Percentiles rank a stretch among this genome's conserved stretches.
These are phyloP conservation scores for Lucilia cuprina DNA, from an alignment of 1,140 invertebrate species.

Conservation along the genomic window DNA sequence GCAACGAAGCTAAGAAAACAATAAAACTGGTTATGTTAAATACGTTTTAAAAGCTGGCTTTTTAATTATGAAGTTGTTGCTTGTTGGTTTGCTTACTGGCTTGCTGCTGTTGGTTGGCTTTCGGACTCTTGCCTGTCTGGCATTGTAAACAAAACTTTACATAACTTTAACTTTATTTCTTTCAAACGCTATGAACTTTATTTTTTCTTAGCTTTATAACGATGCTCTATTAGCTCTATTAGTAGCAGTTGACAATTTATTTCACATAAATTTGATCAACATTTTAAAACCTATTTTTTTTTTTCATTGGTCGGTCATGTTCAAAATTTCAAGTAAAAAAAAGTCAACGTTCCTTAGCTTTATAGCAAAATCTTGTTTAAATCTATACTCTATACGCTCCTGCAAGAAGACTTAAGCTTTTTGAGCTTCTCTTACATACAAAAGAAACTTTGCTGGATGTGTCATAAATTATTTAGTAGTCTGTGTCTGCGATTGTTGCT, in stretches of 20 bases:
- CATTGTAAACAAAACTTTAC: neutral
- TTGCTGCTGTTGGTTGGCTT: neutral
- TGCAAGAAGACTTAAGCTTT: neutral
- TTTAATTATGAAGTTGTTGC: slow-evolving; percentile 25
- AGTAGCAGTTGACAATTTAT: no score
- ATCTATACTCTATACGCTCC: neutral
- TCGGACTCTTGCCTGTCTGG: neutral
- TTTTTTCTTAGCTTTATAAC: no score
- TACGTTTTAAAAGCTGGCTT: neutral
- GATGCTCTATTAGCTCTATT: no score
- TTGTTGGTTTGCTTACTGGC: neutral
- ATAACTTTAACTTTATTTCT: neutral
- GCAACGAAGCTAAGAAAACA: slow-evolving; percentile 17
- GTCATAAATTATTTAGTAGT: no score
- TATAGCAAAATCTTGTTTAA: no score
- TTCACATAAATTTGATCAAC: no score
- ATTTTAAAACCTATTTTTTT: no score
- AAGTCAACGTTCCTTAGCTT: no score
- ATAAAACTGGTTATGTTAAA: slow-evolving; percentile 30
- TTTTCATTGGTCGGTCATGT: no score
- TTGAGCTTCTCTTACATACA: neutral
- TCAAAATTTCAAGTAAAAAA: no score
- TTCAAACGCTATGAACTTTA: no score
- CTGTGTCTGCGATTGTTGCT: no score
- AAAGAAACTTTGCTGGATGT: neutral